These are phyloP conservation scores for Coturnix japonica DNA, from an alignment of 2,113 vertebrate genomes.

Conservation along the genomic window DNA sequence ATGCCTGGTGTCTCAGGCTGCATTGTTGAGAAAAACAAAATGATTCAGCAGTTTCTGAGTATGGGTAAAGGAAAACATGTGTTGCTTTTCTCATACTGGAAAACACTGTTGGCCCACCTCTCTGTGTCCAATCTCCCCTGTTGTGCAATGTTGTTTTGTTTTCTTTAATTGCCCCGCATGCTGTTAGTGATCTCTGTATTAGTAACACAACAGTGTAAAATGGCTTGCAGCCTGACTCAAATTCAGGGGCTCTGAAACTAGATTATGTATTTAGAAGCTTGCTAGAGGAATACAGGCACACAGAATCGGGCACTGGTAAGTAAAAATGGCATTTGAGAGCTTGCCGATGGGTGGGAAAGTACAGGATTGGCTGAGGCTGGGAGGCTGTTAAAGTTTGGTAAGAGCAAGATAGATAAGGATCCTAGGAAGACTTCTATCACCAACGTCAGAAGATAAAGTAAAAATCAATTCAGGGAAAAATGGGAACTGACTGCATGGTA, in stretches of 20 bases:
- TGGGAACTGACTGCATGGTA: neutral
- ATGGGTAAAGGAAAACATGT: conserved; percentile 33
- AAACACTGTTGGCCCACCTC: conserved; percentile 22
- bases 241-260: neutral
- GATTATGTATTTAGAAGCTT: neutral
- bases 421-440: neutral
- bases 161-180: neutral
- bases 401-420: neutral
- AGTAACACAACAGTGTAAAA: neutral
- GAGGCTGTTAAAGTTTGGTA: neutral
- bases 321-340: neutral
- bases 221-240: neutral
- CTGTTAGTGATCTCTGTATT: neutral
- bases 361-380: neutral
- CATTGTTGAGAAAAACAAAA: conserved; percentile 24
- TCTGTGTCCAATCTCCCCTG: conserved; percentile 11
- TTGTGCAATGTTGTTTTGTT: neutral
- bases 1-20: neutral
- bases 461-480: no score
- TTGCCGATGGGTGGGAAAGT: neutral
- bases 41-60: conserved; percentile 18
- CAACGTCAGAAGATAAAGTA: neutral
- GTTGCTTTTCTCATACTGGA: conserved; percentile 35
- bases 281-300: neutral
- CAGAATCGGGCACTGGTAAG: neutral